These are phyloP conservation scores for Neuroterus valhalla DNA, from an alignment of 1,140 invertebrate genomes.

Conservation along the genomic window DNA sequence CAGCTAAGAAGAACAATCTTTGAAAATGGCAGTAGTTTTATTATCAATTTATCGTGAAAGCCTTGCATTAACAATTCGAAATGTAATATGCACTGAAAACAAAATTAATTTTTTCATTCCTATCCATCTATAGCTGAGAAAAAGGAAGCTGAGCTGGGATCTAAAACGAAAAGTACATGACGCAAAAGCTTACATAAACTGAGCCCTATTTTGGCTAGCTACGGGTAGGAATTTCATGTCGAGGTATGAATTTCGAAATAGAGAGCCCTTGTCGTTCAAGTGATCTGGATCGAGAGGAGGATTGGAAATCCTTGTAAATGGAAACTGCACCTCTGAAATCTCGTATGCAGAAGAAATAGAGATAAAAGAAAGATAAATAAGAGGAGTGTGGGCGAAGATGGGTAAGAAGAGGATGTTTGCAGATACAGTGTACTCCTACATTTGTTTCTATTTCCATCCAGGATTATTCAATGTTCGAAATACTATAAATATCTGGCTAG, in stretches of 20 bases:
- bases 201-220: conserved; percentile 38
- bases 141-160: not conserved
- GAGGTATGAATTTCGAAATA: conserved; percentile 62
- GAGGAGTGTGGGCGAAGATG: conserved; percentile 43
- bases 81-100: no score
- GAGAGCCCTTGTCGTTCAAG: conserved; percentile 60
- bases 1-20: no score
- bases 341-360: conserved; percentile 22
- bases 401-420: conserved; percentile 64
- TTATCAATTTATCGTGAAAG: no score
- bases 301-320: conserved; percentile 56
- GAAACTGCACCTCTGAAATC: conserved; percentile 33
- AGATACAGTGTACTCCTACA: conserved; percentile 62
- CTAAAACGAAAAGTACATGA: not conserved
- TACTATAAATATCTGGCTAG: conserved; percentile 69
- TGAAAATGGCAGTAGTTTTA: no score
- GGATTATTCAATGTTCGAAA: conserved; percentile 71
- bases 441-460: conserved; percentile 51
- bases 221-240: conserved; percentile 58
- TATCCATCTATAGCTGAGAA: not conserved
- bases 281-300: conserved; percentile 60
- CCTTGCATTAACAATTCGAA: no score
- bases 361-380: conserved; percentile 33
- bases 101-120: no score
- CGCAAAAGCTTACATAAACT: not conserved